These are phyloP conservation scores for Rousettus leschenaultii DNA, from an alignment of 2,113 vertebrate genomes.

Conservation along the genomic window DNA sequence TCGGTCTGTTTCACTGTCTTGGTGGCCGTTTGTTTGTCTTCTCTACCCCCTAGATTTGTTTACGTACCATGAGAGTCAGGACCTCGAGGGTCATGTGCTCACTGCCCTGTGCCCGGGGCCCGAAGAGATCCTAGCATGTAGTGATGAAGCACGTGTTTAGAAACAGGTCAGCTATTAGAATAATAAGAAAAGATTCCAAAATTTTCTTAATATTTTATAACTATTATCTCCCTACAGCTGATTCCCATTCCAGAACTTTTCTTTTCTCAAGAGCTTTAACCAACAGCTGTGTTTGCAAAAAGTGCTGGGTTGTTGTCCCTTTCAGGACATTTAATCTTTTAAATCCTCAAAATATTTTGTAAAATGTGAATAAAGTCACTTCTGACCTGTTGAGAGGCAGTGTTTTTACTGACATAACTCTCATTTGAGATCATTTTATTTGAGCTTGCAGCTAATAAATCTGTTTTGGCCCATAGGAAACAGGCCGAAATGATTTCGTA, in stretches of 20 bases:
- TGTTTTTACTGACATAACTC: slow-evolving; percentile 77
- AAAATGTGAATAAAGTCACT: slow-evolving; percentile 77
- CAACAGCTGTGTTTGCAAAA: slow-evolving; percentile 78
- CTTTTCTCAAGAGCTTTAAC: slow-evolving; percentile 64
- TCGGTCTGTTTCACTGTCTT: background rate
- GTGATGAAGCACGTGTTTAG: slow-evolving; percentile 17
- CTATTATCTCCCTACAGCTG: slow-evolving; percentile 34
- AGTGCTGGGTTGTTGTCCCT: slow-evolving; percentile 63
- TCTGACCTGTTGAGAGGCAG: slow-evolving; percentile 72
- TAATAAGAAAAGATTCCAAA: background rate
- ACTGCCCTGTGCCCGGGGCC: background rate
- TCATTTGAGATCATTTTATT: slow-evolving; percentile 76
- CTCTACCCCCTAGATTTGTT: background rate
- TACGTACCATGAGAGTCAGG: background rate
- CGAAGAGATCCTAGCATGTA: background rate
- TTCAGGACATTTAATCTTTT: slow-evolving; percentile 78
- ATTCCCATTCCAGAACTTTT: slow-evolving; percentile 58
- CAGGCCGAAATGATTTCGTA: slow-evolving; percentile 62
- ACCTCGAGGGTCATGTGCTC: background rate
- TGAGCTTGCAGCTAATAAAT: slow-evolving; percentile 70
- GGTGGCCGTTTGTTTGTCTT: background rate
- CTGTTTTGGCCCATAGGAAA: slow-evolving; percentile 58
- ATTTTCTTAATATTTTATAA: slow-evolving; percentile 58
- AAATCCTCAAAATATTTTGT: slow-evolving; percentile 78
- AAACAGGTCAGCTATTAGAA: slow-evolving; percentile 11